A percentile compares a stretch with the other conserved stretches of the same genome.
These are phyloP conservation scores for Cyclura pinguis DNA, from an alignment of 2,797 vertebrate species.

Conservation along the genomic window DNA sequence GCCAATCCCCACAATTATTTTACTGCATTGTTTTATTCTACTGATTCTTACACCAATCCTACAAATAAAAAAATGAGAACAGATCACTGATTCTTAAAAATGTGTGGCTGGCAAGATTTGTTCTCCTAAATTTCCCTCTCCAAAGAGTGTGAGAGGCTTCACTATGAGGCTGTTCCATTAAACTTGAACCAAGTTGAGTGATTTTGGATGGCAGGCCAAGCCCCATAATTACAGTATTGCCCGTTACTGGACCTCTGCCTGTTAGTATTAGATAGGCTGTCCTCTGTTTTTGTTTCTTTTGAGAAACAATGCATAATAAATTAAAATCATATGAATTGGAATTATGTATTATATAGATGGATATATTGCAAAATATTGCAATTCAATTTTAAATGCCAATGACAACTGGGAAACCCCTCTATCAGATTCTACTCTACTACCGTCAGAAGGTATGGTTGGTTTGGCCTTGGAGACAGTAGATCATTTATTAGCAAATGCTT, in stretches of 20 bases:
- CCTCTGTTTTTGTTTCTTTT: not conserved
- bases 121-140: not conserved
- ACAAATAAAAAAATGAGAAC: not conserved
- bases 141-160: not conserved
- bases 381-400: not conserved
- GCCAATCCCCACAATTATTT: not conserved
- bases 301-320: constrained; percentile 10
- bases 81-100: not conserved
- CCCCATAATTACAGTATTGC: not conserved
- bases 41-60: not conserved
- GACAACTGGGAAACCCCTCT: not conserved
- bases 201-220: constrained; percentile 22
- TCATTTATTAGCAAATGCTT: not conserved
- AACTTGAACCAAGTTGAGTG: constrained; percentile 2
- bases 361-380: constrained; percentile 5
- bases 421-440: not conserved
- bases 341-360: not conserved
- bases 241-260: not conserved
- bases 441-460: not conserved
- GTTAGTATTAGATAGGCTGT: constrained; percentile 5
- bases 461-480: not conserved
- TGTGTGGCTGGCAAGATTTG: not conserved
- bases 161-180: not conserved
- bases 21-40: not conserved
- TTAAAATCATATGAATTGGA: constrained; percentile 31